These are phyloP conservation scores for Agrochola macilenta DNA, from an alignment of 2,888 invertebrate genomes.

Conservation along the genomic window DNA sequence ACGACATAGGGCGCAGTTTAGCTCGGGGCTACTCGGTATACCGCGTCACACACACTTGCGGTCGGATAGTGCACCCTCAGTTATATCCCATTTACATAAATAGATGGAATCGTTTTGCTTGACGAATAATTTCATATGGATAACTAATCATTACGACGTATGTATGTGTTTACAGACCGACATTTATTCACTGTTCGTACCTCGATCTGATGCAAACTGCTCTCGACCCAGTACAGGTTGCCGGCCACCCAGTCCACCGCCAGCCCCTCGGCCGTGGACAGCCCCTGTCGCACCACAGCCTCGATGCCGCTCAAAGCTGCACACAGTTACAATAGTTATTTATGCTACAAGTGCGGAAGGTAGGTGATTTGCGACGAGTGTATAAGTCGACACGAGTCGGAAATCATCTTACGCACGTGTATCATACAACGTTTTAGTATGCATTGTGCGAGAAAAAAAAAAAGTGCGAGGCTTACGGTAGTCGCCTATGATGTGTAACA, in stretches of 20 bases:
- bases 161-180: neutral
- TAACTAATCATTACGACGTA: neutral
- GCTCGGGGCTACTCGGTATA: neutral
- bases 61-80: no score
- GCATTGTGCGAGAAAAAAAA: no score
- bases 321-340: neutral
- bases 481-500: no score
- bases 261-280: slow-evolving; percentile 96
- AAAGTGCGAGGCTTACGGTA: no score
- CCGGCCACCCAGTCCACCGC: slow-evolving; percentile 97
- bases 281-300: slow-evolving; percentile 95
- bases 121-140: neutral
- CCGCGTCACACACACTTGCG: no score
- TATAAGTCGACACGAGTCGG: no score
- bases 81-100: neutral
- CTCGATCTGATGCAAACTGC: slow-evolving; percentile 95
- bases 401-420: no score
- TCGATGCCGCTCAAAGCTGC: slow-evolving; percentile 93
- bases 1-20: no score
- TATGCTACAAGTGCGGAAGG: no score
- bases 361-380: no score
- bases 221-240: slow-evolving; percentile 97
- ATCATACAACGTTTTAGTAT: no score
- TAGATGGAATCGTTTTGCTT: neutral
- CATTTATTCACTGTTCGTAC: slow-evolving; percentile 79